phyloP scores from a whole-genome alignment of 2,888 invertebrate species.

The Nowickia ferox region DNA sequence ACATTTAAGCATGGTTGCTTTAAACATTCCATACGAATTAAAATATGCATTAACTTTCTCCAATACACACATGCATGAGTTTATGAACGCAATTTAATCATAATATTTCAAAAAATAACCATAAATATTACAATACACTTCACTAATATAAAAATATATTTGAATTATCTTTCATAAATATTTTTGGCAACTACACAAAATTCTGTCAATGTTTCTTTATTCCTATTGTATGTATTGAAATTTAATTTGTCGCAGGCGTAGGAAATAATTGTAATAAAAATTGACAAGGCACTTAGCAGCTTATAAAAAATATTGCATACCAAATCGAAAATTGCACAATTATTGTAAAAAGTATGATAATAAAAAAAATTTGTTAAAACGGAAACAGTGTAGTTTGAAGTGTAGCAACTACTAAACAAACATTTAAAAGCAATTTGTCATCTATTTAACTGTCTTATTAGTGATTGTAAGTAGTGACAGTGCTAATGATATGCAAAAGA shows the following conservation, averaged over 20 bases:
- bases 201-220: not conserved
- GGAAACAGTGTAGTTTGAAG: slow-evolving; percentile 40
- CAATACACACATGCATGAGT: not conserved
- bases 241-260: slow-evolving; percentile 16
- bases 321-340: not conserved
- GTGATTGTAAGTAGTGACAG: slow-evolving; percentile 20
- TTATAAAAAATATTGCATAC: not conserved
- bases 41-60: slow-evolving; percentile 21
- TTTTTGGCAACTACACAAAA: slow-evolving; percentile 38
- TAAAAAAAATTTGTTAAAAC: not conserved
- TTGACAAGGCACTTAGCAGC: not conserved
- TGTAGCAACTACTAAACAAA: not conserved
- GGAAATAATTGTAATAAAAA: not conserved
- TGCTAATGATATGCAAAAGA: slow-evolving; percentile 33
- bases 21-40: not conserved
- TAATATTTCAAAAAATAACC: no score
- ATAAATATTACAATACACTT: not conserved
- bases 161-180: slow-evolving; percentile 18
- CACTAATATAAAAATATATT: slow-evolving; percentile 13
- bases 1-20: slow-evolving; percentile 16
- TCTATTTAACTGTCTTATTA: slow-evolving; percentile 30
- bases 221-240: slow-evolving; percentile 13
- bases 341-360: not conserved
- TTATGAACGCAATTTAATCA: no score
- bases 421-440: slow-evolving; percentile 33